Conservation (phyloP, 2,113 vertebrate genomes). For the Mobula birostris region DNA sequence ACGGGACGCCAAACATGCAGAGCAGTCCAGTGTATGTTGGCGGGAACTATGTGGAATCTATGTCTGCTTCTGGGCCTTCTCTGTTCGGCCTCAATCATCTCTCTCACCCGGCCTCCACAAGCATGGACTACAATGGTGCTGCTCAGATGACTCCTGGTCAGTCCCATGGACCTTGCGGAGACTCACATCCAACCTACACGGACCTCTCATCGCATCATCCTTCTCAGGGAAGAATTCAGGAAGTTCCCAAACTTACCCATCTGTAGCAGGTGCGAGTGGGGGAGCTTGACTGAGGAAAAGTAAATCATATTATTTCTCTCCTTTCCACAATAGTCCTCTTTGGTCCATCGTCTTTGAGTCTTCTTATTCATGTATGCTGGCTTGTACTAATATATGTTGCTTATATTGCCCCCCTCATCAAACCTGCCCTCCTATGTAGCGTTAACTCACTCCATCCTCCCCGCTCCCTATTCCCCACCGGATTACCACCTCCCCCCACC, state of each 20-base stretch:
- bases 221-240: conserved; percentile 99
- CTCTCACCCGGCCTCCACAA: conserved; percentile 77
- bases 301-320: conserved; percentile 42
- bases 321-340: conserved; percentile 49
- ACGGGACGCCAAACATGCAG: conserved; percentile 77
- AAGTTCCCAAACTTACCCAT: conserved; percentile 98
- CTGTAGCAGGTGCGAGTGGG: conserved; percentile 72
- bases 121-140: conserved; percentile 86
- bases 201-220: conserved; percentile 90
- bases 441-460: conserved; percentile 30
- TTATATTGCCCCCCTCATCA: conserved; percentile 38
- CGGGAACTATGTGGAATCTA: conserved; percentile 83
- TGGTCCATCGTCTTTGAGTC: conserved; percentile 40
- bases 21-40: conserved; percentile 86
- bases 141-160: conserved; percentile 72
- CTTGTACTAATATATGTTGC: conserved; percentile 47
- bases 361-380: conserved; percentile 35
- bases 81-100: conserved; percentile 94
- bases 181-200: conserved; percentile 81
- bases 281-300: background rate
- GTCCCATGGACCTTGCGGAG: conserved; percentile 81
- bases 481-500: conserved; percentile 34
- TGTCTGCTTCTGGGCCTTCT: conserved; percentile 76
- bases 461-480: too few relatives aligned
- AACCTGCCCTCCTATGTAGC: conserved; percentile 34